Evolutionary conservation across 2,113 vertebrate genomes (phyloP).

Genomic region (Phyllopteryx taeniolatus): DNA sequence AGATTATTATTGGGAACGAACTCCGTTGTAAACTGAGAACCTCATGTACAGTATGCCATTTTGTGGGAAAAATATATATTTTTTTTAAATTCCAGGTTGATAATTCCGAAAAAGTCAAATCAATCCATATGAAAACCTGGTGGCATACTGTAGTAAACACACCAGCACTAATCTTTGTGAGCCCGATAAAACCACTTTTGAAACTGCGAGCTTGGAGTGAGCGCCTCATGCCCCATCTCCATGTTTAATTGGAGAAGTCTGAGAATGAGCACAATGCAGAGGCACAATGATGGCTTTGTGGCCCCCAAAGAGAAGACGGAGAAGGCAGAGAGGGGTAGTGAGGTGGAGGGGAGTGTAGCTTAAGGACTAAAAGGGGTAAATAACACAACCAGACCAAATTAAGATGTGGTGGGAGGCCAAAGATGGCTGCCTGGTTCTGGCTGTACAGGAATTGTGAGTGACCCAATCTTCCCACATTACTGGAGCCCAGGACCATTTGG

Average conservation of each 20-base stretch:
- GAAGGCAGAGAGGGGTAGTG: conserved; percentile 1
- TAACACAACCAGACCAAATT: conserved; percentile 77
- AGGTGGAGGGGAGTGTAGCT: background rate
- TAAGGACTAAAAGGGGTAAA: conserved; percentile 27
- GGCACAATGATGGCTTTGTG: conserved; percentile 88
- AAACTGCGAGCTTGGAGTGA: conserved; percentile 33
- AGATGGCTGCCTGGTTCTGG: conserved; percentile 66
- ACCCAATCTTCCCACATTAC: conserved; percentile 35
- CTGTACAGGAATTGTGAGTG: conserved; percentile 29
- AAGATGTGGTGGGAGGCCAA: conserved; percentile 79
- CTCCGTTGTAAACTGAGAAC: too few species aligned
- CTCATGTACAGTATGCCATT: too few species aligned
- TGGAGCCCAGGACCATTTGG: background rate
- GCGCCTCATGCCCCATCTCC: conserved; percentile 68
- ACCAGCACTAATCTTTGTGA: conserved; percentile 5
- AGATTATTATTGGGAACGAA: too few species aligned
- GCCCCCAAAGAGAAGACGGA: conserved; percentile 62
- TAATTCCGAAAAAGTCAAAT: too few species aligned
- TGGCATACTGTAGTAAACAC: conserved; percentile 15
- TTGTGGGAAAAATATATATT: too few species aligned
- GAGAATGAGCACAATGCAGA: conserved; percentile 57
- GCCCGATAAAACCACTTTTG: conserved; percentile 43
- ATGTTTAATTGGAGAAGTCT: conserved; percentile 81
- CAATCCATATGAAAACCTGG: background rate
- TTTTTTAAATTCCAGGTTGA: too few species aligned